Percentiles rank a stretch among this genome's conserved stretches.
Conservation (phyloP, 2,797 vertebrate species). For the Rhynchotus rufescens region DNA sequence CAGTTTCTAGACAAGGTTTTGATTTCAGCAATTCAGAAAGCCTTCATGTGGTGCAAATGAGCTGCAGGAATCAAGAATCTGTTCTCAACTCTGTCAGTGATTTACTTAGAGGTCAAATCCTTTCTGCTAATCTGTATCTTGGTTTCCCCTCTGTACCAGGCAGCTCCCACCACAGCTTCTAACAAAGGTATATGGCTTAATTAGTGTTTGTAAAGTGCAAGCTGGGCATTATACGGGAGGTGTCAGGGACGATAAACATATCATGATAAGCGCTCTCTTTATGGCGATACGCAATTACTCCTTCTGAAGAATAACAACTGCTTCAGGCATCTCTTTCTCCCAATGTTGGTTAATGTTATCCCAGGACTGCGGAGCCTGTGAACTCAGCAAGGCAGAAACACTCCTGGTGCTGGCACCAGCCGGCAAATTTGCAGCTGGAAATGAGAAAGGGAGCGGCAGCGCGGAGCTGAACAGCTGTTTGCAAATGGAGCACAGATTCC, state of each 20-base stretch:
- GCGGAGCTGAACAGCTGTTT: neutral
- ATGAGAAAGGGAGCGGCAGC: neutral
- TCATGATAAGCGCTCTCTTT: conserved; percentile 8
- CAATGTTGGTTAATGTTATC: neutral
- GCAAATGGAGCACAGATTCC: neutral
- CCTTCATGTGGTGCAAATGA: neutral
- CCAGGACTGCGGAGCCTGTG: neutral
- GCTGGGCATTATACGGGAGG: conserved; percentile 1
- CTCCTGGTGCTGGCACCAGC: neutral
- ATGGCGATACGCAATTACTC: neutral
- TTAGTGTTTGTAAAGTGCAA: conserved; percentile 34
- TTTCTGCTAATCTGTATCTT: neutral
- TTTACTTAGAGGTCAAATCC: neutral
- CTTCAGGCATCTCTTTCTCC: neutral
- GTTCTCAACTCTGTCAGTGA: neutral
- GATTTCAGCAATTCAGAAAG: neutral
- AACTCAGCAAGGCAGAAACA: neutral
- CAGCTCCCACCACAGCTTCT: conserved; percentile 2
- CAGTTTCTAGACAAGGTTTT: neutral
- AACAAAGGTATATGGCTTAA: conserved; percentile 25
- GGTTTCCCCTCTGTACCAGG: neutral
- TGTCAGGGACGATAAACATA: conserved; percentile 15
- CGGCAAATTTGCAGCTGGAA: neutral
- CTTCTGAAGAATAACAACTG: neutral
- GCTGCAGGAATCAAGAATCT: neutral